Evolutionary conservation across 30 jellyfish, hydroid and myxozoan species (phyloP).

Genomic region (Aurelia coerulea): DNA sequence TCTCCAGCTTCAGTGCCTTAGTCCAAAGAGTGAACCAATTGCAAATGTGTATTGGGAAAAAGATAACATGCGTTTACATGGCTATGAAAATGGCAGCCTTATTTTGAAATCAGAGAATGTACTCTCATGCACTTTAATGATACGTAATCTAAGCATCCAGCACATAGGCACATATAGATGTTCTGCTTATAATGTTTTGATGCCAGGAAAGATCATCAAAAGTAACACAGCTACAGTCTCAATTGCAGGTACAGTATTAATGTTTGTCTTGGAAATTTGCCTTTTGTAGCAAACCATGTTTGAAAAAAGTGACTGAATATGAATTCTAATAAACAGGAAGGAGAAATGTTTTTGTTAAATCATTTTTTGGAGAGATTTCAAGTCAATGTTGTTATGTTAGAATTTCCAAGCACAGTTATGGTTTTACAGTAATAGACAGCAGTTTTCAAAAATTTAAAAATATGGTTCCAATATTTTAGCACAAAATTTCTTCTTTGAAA

Average conservation of each 20-base stretch:
- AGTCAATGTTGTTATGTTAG: too few relatives aligned
- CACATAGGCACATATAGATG: conserved; percentile 71
- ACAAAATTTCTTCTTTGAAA: too few relatives aligned
- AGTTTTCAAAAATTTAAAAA: too few relatives aligned
- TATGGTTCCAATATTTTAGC: too few relatives aligned
- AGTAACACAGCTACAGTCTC: conserved; percentile 51
- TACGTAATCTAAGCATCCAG: conserved; percentile 28
- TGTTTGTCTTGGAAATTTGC: not conserved
- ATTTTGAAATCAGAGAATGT: conserved; percentile 6
- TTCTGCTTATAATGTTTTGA: conserved; percentile 37
- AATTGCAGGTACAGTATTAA: conserved; percentile 54
- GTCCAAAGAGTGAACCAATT: conserved; percentile 81
- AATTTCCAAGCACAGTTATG: too few relatives aligned
- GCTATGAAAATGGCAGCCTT: conserved; percentile 38
- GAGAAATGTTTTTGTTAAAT: too few relatives aligned
- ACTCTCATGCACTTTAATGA: conserved; percentile 35
- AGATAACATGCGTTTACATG: conserved; percentile 42
- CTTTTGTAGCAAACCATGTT: not conserved
- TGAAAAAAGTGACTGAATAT: not conserved
- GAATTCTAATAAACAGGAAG: not conserved
- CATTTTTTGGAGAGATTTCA: too few relatives aligned
- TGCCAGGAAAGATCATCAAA: conserved; percentile 33
- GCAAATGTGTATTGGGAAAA: conserved; percentile 73
- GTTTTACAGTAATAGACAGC: too few relatives aligned
- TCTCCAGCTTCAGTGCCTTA: conserved; percentile 61